These are phyloP conservation scores for Chrysolina oricalcia DNA, from an alignment of 2,888 invertebrate genomes.

Conservation along the genomic window DNA sequence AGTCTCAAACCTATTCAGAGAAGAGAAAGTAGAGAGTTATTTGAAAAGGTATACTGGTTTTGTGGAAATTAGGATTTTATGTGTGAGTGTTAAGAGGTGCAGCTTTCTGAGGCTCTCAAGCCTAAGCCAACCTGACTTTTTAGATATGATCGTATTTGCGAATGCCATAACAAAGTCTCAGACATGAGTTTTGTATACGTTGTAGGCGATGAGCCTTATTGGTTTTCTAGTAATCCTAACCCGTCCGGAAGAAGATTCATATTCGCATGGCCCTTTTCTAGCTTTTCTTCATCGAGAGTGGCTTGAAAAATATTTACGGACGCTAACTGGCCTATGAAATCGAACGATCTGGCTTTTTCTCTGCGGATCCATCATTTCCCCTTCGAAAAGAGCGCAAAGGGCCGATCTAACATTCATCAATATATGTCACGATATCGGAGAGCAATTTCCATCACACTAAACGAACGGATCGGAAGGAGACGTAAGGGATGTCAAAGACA, in stretches of 20 bases:
- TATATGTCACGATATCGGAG: neutral
- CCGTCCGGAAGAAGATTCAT: neutral
- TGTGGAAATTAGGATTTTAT: too few species aligned
- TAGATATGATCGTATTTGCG: too few species aligned
- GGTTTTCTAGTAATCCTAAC: too few species aligned
- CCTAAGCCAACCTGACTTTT: too few species aligned
- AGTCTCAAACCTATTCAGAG: too few species aligned
- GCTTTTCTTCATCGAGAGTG: neutral
- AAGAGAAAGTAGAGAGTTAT: too few species aligned
- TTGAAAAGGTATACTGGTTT: too few species aligned
- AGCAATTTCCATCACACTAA: conserved; percentile 9
- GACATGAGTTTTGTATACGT: too few species aligned
- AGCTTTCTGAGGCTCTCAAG: too few species aligned
- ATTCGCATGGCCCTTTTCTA: neutral
- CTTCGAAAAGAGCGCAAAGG: neutral
- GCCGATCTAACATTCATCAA: neutral
- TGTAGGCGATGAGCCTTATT: too few species aligned
- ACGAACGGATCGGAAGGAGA: neutral
- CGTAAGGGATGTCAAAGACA: conserved; percentile 9
- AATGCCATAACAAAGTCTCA: too few species aligned
- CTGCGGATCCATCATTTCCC: conserved; percentile 2
- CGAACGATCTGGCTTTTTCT: neutral
- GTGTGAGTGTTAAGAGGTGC: too few species aligned
- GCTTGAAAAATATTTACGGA: neutral
- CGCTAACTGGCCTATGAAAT: neutral